These are phyloP conservation scores for Acanthisitta chloris DNA, from an alignment of 2,113 vertebrate genomes.

Conservation along the genomic window DNA sequence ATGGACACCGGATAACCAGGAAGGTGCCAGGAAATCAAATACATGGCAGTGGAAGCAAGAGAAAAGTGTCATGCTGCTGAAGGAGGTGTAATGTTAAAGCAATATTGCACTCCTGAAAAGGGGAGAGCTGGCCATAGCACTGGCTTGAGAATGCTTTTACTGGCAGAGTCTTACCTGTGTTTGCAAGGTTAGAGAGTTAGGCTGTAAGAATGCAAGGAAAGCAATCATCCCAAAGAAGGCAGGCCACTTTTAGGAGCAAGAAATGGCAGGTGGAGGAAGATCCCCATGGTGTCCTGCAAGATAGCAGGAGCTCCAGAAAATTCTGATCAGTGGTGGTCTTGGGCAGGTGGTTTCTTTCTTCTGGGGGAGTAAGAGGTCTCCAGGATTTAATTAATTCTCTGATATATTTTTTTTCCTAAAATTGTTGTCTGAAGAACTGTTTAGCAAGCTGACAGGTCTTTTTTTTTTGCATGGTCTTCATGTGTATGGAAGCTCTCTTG, in stretches of 20 bases:
- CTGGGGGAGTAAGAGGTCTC: neutral
- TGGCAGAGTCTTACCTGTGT: neutral
- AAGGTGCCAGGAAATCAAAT: neutral
- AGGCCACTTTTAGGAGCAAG: neutral
- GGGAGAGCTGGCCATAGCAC: neutral
- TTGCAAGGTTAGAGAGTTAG: neutral
- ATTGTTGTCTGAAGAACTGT: neutral
- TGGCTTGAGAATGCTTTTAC: neutral
- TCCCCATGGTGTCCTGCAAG: neutral
- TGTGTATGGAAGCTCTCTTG: neutral
- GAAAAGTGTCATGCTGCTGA: neutral
- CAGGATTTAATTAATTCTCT: neutral
- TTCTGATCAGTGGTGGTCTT: neutral
- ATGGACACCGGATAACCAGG: neutral
- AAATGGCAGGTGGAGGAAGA: neutral
- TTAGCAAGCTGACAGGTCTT: neutral
- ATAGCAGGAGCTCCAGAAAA: neutral
- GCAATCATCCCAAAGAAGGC: neutral
- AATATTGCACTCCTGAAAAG: neutral
- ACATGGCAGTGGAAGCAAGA: rapidly evolving
- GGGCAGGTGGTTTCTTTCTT: neutral
- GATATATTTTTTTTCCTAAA: neutral
- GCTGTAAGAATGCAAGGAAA: neutral
- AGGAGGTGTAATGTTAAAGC: neutral
- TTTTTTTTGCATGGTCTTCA: neutral